These are phyloP conservation scores for Nasonia oneida DNA, from an alignment of 2,888 invertebrate species.

Conservation along the genomic window DNA sequence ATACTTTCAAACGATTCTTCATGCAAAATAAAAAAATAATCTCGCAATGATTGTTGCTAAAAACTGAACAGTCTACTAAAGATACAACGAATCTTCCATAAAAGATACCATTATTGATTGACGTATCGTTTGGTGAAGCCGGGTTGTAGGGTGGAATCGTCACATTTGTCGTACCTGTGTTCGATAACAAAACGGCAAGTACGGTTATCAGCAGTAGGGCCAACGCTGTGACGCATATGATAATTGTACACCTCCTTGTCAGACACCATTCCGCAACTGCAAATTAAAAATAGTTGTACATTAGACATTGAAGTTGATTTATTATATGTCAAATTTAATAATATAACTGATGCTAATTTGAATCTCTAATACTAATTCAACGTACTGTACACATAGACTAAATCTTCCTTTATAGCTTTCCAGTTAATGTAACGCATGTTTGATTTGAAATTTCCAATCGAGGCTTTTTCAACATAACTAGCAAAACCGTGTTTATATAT, in stretches of 20 bases:
- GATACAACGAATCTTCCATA: conserved; percentile 10
- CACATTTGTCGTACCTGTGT: conserved; percentile 40
- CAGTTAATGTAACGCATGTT: conserved; percentile 25
- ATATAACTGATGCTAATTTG: too few species aligned
- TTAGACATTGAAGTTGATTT: background rate
- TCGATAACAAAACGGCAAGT: conserved; percentile 14
- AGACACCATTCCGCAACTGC: conserved; percentile 70
- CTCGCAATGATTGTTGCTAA: background rate
- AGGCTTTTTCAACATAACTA: background rate
- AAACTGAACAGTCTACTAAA: background rate
- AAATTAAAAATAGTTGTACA: background rate
- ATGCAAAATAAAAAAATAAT: background rate
- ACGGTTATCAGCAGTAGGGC: conserved; percentile 67
- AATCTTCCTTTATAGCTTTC: conserved; percentile 19
- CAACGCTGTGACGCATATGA: conserved; percentile 68
- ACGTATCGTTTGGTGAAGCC: conserved; percentile 49
- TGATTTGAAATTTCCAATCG: too few species aligned
- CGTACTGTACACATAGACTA: conserved; percentile 2
- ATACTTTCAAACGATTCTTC: background rate
- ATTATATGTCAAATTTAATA: background rate
- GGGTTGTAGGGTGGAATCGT: conserved; percentile 5
- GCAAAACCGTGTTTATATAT: background rate
- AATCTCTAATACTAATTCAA: background rate
- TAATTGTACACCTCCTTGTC: conserved; percentile 70
- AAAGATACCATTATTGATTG: conserved; percentile 59